Base-by-base conservation (phyloP, 1,140 invertebrate genomes). In the Megathymus violae region DNA sequence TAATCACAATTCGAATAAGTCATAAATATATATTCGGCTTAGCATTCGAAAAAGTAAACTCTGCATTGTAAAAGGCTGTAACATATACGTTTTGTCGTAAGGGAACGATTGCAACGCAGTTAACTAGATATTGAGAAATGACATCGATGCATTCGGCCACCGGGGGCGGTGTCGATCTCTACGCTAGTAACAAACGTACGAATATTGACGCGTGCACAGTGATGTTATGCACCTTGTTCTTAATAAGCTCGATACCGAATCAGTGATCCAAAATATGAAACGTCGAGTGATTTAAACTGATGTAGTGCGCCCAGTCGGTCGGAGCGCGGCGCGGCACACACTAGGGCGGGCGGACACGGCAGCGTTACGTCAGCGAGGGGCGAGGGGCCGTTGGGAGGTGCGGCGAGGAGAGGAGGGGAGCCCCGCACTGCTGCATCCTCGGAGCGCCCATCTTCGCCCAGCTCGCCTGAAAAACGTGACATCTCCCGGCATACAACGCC, bases 291-390 rank as follows among this genome's bases (percentile, higher is more conserved):
- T 89, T 82, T 79, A 72, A 78, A 88, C 82, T 78, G 79, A 64
- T 74, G 69, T 78, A 63, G 75, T 78, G 67, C 67, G 83, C 78
- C 75, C 78, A 63, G 78, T 79, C 77, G 76, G 74, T 82, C 76
- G 78, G 75, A 80, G 77, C 81, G 82, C 84, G 83, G 82, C 87
- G 82, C 88, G 88, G 80, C 82, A 85, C 88, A 89, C 86, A 91
- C 89, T 91, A 88, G 87, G 87, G 85, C 89, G 84, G 80, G 79
- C 76, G 76, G 79, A 77, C 79, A 78, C 82, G 78, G 82, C 83
- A 82, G 71, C 78, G 88, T 91, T 91, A 91, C 90, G 90, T 91
- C 88, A 91, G 88, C 85, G 76, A 66, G n/a, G n/a, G n/a, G n/a
- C n/a, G n/a, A n/a, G n/a, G n/a, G n/a, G n/a, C n/a, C n/a, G n/a